Conservation (phyloP, 2,797 vertebrate genomes). For the Crocidura indochinensis region DNA sequence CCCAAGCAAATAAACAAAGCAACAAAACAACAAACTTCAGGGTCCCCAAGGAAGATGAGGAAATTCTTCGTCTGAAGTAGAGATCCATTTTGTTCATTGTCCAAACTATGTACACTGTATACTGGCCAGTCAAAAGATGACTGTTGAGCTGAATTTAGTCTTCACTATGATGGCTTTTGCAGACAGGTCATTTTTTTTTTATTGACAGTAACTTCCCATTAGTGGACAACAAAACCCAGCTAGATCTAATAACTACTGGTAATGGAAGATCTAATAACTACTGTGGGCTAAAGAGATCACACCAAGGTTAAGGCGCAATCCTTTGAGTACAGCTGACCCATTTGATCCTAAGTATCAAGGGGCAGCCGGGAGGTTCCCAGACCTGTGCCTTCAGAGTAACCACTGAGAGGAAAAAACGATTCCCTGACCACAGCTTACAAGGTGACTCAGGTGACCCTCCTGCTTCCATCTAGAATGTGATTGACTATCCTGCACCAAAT, state of each 20-base stretch:
- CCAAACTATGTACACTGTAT: neutral
- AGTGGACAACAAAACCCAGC: constrained; percentile 46
- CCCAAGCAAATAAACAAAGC: too few relatives aligned
- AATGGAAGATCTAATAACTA: constrained; percentile 25
- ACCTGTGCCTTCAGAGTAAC: too few relatives aligned
- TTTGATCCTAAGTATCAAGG: too few relatives aligned
- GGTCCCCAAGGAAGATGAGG: constrained; percentile 13
- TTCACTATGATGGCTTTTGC: constrained; percentile 45
- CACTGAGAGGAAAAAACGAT: neutral
- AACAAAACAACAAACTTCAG: neutral
- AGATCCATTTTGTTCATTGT: constrained; percentile 31
- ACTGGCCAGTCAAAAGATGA: neutral
- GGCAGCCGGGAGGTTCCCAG: too few relatives aligned
- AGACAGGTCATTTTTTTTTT: neutral
- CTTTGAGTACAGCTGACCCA: too few relatives aligned
- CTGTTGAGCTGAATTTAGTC: constrained; percentile 46
- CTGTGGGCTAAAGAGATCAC: neutral
- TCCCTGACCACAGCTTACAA: constrained; percentile 40
- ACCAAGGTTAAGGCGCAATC: too few relatives aligned
- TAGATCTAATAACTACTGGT: constrained; percentile 7
- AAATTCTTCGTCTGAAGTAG: constrained; percentile 38
- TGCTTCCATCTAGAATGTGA: neutral
- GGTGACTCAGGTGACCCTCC: neutral
- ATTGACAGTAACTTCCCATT: neutral
- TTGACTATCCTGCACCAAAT: neutral